These are phyloP conservation scores for Atherix ibis DNA, from an alignment of 2,888 invertebrate genomes.

Conservation along the genomic window DNA sequence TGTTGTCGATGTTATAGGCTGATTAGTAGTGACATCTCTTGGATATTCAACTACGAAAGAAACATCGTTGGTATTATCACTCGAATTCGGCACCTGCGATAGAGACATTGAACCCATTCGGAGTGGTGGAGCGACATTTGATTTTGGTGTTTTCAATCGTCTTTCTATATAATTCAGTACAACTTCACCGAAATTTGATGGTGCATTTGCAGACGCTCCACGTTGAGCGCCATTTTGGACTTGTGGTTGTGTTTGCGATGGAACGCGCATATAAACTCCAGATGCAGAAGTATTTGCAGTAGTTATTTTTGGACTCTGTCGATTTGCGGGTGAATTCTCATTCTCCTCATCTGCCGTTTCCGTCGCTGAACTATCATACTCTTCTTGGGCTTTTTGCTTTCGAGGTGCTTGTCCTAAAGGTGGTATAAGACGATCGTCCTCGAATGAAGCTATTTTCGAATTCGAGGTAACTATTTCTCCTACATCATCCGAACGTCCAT, in stretches of 20 bases:
- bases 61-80: slow-evolving; percentile 19
- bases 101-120: too few species aligned
- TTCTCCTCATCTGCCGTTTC: slow-evolving; percentile 81
- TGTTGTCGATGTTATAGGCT: slow-evolving; percentile 19
- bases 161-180: slow-evolving; percentile 72
- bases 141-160: slow-evolving; percentile 49
- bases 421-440: slow-evolving; percentile 28
- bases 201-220: slow-evolving; percentile 20
- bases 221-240: slow-evolving; percentile 18
- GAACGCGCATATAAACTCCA: slow-evolving; percentile 8
- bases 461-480: slow-evolving; percentile 8
- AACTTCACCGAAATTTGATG: slow-evolving; percentile 63
- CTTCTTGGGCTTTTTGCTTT: slow-evolving; percentile 38
- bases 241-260: slow-evolving; percentile 9
- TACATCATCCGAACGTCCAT: slow-evolving; percentile 22
- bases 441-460: slow-evolving; percentile 13
- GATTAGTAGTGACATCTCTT: slow-evolving; percentile 24
- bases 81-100: slow-evolving; percentile 7
- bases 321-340: slow-evolving; percentile 41
- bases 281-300: slow-evolving; percentile 17
- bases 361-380: slow-evolving; percentile 58
- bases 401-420: slow-evolving; percentile 31
- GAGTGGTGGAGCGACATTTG: slow-evolving; percentile 32
- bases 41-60: slow-evolving; percentile 33
- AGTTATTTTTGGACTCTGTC: slow-evolving; percentile 35